A percentile compares a stretch with the other conserved stretches of the same genome.
phyloP scores from a whole-genome alignment of 2,888 invertebrate genomes.

The Rhagophthalmus giganteus region DNA sequence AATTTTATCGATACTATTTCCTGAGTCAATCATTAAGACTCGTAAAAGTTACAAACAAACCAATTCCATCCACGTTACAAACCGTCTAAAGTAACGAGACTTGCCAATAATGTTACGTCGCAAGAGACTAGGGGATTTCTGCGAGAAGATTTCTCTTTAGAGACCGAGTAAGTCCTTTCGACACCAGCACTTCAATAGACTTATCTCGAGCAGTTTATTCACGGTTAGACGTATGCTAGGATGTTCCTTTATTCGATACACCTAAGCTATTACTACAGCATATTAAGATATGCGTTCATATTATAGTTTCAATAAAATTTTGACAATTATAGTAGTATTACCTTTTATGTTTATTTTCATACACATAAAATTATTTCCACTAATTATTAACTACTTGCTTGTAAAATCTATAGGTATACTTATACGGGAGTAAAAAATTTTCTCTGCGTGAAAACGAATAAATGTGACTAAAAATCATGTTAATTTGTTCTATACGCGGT shows the following conservation, averaged over 20 bases:
- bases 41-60: neutral
- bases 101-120: neutral
- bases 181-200: slow-evolving; percentile 27
- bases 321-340: too few species aligned
- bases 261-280: too few species aligned
- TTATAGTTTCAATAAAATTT: too few species aligned
- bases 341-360: too few species aligned
- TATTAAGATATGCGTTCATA: too few species aligned
- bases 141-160: neutral
- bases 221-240: slow-evolving; percentile 6
- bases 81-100: neutral
- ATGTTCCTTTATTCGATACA: slow-evolving; percentile 18
- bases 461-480: too few species aligned
- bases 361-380: too few species aligned
- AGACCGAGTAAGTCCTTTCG: neutral
- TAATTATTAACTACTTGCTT: too few species aligned
- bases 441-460: too few species aligned
- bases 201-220: slow-evolving; percentile 29
- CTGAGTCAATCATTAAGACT: neutral
- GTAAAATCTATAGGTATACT: too few species aligned
- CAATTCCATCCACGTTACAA: neutral
- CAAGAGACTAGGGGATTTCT: neutral
- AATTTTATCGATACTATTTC: neutral
- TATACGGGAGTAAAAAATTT: too few species aligned
- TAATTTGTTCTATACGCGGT: too few species aligned